Evolutionary conservation across 2,113 vertebrate genomes (phyloP).

Genomic region (Pollimyrus isidori): DNA sequence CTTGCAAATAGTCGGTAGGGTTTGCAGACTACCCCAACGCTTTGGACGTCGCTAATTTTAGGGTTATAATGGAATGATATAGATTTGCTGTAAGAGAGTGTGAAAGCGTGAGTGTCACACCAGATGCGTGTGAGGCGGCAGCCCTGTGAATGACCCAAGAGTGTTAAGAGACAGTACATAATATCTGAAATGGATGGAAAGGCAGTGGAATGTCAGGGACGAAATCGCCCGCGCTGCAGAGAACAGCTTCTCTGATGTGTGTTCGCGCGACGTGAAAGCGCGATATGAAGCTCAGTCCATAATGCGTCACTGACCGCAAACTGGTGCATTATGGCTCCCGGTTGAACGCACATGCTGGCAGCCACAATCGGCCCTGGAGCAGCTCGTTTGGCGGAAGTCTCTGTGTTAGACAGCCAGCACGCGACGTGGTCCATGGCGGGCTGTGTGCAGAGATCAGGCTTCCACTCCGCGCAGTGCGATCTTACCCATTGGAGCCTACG

Average conservation of each 20-base stretch:
- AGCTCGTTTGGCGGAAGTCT: constrained; percentile 10
- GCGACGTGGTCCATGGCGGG: neutral
- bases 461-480: neutral
- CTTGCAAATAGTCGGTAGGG: no score
- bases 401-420: constrained; percentile 36
- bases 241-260: constrained; percentile 32
- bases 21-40: no score
- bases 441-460: neutral
- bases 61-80: no score
- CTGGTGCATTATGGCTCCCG: neutral
- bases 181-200: constrained; percentile 31
- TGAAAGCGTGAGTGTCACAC: no score
- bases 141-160: neutral
- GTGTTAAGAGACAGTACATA: constrained; percentile 10
- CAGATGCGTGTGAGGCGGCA: no score
- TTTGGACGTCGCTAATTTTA: no score
- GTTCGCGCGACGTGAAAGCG: constrained; percentile 31
- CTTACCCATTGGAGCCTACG: neutral
- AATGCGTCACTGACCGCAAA: neutral
- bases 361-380: no score
- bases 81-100: no score
- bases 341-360: neutral
- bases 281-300: neutral
- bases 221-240: constrained; percentile 42
- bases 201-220: constrained; percentile 36